Evolutionary conservation across 2,888 invertebrate genomes (phyloP), one percentile per base, ranked within the genome.

Genomic region (Caenorhabditis afra): DNA sequence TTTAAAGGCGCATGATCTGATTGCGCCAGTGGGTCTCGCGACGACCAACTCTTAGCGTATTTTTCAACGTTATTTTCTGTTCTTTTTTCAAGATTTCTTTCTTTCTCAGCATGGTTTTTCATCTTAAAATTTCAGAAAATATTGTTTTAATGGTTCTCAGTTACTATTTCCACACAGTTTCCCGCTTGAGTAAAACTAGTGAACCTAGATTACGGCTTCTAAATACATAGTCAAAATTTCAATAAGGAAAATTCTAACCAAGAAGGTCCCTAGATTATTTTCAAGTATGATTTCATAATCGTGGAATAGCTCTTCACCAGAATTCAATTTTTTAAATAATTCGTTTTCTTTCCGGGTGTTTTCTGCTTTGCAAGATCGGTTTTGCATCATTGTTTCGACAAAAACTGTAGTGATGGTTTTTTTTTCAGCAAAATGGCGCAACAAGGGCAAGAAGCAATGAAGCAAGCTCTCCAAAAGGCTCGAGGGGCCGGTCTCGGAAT

Each of bases 401-500:
- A 22, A n/a, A 35, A 16, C 14, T 5, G 1, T n/a, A n/a, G n/a
- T n/a, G n/a, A n/a, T n/a, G n/a, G n/a, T n/a, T n/a, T n/a, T 23
- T 20, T 50, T 68, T 73, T n/a, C 52, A 73, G 71, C 44, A 61
- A 45, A 39, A 81, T 77, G 82, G 84, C 83, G 37, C 81, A 87
- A 64, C 83, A 87, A 78, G 87, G 85, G 35, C 85, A 86, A 74
- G 87, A 87, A 76, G 87, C 87, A 3, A 82, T 88, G 83, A 86
- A 87, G 64, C 87, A 88, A 53, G 80, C 86, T 29, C 70, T 87
- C 39, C 84, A 87, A 66, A 87, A 87, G 66, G 74, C 82, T 16
- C 81, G 81, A 58, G 89, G 89, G 57, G 89, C 89, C 16, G 87
- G 89, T 49, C 52, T 85, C 22, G 89, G 89, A 20, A 67, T 82